A percentile compares a stretch with the other conserved stretches of the same genome.
phyloP scores from a whole-genome alignment of 2,888 invertebrate species.

The Micoletzkya japonica region DNA sequence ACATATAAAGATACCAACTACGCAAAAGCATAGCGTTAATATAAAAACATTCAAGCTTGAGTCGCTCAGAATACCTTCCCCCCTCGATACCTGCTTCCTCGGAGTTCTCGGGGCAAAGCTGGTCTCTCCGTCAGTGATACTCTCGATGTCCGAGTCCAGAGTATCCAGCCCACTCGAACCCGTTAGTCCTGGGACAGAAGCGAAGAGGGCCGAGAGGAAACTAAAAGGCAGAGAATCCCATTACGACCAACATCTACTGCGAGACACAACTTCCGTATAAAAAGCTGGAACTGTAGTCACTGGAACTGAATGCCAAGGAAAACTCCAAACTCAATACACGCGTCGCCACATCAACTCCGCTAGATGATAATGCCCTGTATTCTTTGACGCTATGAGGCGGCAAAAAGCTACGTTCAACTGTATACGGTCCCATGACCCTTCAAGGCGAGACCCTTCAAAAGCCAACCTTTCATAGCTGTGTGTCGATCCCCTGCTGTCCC shows the following conservation, averaged over 20 bases:
- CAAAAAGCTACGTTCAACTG: not conserved
- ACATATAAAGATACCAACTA: too few relatives aligned
- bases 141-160: slow-evolving; percentile 57
- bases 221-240: slow-evolving; percentile 19
- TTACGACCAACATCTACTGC: not conserved
- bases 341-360: too few relatives aligned
- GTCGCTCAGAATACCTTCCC: too few relatives aligned
- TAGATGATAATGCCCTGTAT: too few relatives aligned
- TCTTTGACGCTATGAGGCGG: not conserved
- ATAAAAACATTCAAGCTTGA: too few relatives aligned
- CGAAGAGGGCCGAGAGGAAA: slow-evolving; percentile 40
- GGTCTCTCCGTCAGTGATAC: slow-evolving; percentile 40
- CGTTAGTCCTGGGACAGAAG: slow-evolving; percentile 41
- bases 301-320: too few relatives aligned
- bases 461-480: slow-evolving; percentile 51
- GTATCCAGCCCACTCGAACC: slow-evolving; percentile 42
- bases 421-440: too few relatives aligned
- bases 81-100: slow-evolving; percentile 46
- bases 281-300: too few relatives aligned
- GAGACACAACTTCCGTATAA: too few relatives aligned
- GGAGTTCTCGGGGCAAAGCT: slow-evolving; percentile 47
- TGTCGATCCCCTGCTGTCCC: slow-evolving; percentile 44
- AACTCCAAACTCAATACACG: too few relatives aligned
- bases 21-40: too few relatives aligned
- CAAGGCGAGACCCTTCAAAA: not conserved